Conservation (phyloP, 1,140 invertebrate genomes). For the Elysia chlorotica region DNA sequence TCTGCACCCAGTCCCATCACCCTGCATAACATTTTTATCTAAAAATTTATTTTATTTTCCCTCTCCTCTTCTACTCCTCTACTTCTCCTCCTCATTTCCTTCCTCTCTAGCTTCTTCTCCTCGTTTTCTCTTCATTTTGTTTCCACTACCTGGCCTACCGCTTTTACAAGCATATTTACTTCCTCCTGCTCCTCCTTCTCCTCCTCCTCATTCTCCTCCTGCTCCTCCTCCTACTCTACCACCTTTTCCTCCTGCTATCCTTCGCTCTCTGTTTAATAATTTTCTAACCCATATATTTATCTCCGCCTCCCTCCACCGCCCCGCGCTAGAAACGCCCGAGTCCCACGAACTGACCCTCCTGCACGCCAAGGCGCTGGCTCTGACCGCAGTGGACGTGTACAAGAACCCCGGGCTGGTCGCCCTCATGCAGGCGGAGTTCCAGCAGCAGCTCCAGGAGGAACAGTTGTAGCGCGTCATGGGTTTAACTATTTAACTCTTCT, state of each 20-base stretch:
- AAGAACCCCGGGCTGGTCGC: not conserved
- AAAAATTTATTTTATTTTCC: not conserved
- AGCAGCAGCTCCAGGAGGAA: too few relatives aligned
- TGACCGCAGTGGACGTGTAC: constrained; percentile 7
- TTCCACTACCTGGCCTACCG: not conserved
- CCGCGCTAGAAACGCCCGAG: not conserved
- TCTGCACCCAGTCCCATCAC: not conserved
- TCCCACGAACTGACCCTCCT: constrained; percentile 5
- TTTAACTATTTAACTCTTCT: too few relatives aligned
- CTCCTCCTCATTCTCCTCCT: not conserved
- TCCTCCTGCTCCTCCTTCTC: not conserved
- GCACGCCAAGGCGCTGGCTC: constrained; percentile 13
- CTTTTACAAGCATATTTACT: not conserved
- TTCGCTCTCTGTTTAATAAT: not conserved
- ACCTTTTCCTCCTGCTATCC: not conserved
- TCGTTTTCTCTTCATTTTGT: not conserved
- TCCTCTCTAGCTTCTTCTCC: not conserved
- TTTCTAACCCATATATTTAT: not conserved
- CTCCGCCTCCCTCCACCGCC: not conserved
- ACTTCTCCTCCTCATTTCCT: not conserved
- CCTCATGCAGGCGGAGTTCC: not conserved
- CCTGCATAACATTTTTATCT: too few relatives aligned
- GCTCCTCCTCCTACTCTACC: not conserved
- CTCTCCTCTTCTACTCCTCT: not conserved
- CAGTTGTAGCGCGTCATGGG: too few relatives aligned